Base-by-base conservation (phyloP, 2,797 vertebrate species). In the Acanthurus leucopareius region DNA sequence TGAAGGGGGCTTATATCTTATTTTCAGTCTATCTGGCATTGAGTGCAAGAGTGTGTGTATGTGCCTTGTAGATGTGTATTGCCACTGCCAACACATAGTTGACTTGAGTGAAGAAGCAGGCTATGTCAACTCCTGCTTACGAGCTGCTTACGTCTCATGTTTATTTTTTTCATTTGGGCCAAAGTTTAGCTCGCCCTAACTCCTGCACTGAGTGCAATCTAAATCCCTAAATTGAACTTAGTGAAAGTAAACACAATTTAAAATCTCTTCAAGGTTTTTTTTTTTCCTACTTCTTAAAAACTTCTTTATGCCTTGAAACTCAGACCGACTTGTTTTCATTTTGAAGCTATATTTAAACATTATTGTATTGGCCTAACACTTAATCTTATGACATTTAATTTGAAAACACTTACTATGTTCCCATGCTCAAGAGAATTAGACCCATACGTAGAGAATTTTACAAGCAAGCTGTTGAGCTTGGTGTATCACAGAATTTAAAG, bases 81-180 rank as follows among this genome's bases (percentile, higher is more conserved):
- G n/a, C 13, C 70, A 66, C 66, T 59, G 5, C 17, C 61, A 48
- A 28, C 25, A 35, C 52, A 70, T 38, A 19, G 56, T 14, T 47
- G 59, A 48, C 17, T 13, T 38, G 13, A 51, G 42, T 32, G 38
- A 57, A 77, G 58, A 57, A 77, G 58, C 65, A 77, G 60, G 57
- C 60, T 75, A 40, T 63, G 45, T 81, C 59, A 62, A 3, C 40
- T 52, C 32, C 53, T 70, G 38, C 38, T 7, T 40, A 40, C 81
- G 68, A 80, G 16, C 65, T 77, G 63, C 74, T 79, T 83, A 83
- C 65, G 47, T 73, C 65, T 63, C 25, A 14, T 71, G 17, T 71
- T 66, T 64, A 58, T 80, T 67, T 68, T 44, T 77, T 7, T 7
- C 60, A 47, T 60, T 60, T 19, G 45, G 32, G 52, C 61, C 40